These are phyloP conservation scores for Toxotes chatareus DNA, from an alignment of 2,113 vertebrate genomes.

Conservation along the genomic window DNA sequence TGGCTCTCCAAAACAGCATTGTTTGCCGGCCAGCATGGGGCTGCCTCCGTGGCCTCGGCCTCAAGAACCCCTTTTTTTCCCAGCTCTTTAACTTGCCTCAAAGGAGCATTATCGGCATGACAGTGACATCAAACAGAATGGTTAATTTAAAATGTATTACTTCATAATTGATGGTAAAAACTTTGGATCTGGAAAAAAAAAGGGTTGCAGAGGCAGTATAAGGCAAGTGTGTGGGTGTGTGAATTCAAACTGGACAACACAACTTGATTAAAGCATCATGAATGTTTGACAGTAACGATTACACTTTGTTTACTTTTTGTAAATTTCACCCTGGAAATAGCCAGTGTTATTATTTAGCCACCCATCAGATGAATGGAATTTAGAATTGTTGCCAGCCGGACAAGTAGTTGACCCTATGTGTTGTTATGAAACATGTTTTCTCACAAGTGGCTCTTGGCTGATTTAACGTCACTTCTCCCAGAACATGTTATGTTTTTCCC, in stretches of 20 bases:
- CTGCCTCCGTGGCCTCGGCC: slow-evolving; percentile 68
- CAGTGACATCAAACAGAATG: slow-evolving; percentile 73
- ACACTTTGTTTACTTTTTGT: slow-evolving; percentile 54
- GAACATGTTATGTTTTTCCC: slow-evolving; percentile 15
- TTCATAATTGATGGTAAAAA: slow-evolving; percentile 43
- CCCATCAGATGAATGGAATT: slow-evolving; percentile 26
- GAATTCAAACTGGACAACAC: slow-evolving; percentile 40
- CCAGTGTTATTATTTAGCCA: neutral
- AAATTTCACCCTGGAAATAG: slow-evolving; percentile 39
- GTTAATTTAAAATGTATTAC: slow-evolving; percentile 77
- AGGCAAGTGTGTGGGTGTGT: slow-evolving; percentile 41
- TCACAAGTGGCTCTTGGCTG: slow-evolving; percentile 13
- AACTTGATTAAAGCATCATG: slow-evolving; percentile 18
- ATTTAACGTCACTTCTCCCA: slow-evolving; percentile 5
- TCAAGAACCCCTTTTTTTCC: slow-evolving; percentile 60
- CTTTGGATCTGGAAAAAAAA: slow-evolving; percentile 22
- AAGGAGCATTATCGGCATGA: slow-evolving; percentile 77
- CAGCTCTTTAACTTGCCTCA: slow-evolving; percentile 73
- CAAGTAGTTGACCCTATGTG: slow-evolving; percentile 32
- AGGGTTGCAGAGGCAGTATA: neutral
- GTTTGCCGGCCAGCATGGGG: slow-evolving; percentile 85
- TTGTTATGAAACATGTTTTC: slow-evolving; percentile 37
- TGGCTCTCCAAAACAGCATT: slow-evolving; percentile 82
- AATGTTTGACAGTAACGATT: slow-evolving; percentile 46
- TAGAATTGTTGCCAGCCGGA: slow-evolving; percentile 4